Percentiles rank a stretch among this genome's conserved stretches.
These are phyloP conservation scores for Ahaetulla prasina DNA, from an alignment of 2,113 vertebrate species.

Conservation along the genomic window DNA sequence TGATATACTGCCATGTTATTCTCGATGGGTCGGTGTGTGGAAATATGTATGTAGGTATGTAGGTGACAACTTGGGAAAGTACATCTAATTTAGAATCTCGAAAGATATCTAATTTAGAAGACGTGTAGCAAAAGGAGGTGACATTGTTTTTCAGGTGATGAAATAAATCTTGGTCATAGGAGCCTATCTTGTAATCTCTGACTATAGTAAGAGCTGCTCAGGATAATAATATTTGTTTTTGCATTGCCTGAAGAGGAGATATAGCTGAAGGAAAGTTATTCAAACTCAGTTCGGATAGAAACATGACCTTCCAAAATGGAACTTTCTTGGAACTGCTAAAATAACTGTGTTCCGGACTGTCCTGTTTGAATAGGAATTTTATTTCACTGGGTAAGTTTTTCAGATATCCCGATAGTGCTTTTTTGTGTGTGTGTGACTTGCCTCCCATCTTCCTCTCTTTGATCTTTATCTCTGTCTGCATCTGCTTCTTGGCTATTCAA, in stretches of 20 bases:
- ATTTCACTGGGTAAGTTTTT: constrained; percentile 26
- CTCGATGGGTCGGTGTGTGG: not conserved
- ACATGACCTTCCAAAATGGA: not conserved
- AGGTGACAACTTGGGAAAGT: not conserved
- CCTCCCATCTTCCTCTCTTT: too few relatives aligned
- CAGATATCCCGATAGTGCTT: constrained; percentile 37
- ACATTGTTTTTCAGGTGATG: not conserved
- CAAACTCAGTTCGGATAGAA: not conserved
- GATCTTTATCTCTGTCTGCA: too few relatives aligned
- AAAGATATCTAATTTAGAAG: not conserved
- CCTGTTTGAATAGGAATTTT: constrained; percentile 21
- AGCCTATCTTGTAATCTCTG: not conserved
- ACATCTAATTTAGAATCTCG: not conserved
- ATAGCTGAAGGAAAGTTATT: not conserved
- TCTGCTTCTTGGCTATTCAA: too few relatives aligned
- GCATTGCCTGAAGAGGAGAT: not conserved
- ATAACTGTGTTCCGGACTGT: not conserved
- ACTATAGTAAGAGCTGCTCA: not conserved
- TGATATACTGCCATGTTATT: not conserved
- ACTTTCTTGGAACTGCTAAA: not conserved
- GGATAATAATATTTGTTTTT: not conserved
- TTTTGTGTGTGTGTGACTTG: too few relatives aligned
- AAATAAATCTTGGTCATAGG: not conserved
- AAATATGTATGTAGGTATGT: fast-evolving
- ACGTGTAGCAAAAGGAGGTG: fast-evolving